These are phyloP conservation scores for Anguilla anguilla DNA, from an alignment of 2,797 vertebrate species.

Conservation along the genomic window DNA sequence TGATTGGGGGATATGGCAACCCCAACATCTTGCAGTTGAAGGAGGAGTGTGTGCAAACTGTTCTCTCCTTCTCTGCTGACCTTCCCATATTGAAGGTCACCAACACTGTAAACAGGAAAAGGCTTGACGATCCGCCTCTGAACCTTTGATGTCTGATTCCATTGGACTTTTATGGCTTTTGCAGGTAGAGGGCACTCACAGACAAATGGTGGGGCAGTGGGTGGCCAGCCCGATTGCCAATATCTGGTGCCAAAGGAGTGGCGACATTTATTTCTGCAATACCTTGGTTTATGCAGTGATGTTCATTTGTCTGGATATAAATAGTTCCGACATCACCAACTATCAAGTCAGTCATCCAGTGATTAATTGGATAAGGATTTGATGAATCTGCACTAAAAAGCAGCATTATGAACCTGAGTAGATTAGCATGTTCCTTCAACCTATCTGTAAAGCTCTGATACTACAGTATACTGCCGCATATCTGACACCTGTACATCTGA, in stretches of 20 bases:
- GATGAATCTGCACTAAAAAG: neutral
- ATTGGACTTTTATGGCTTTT: slow-evolving; percentile 49
- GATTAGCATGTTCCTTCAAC: neutral
- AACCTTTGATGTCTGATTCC: slow-evolving; percentile 50
- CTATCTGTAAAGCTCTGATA: neutral
- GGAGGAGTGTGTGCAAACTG: slow-evolving; percentile 72
- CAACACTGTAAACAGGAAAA: slow-evolving; percentile 11
- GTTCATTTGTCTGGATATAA: slow-evolving; percentile 46
- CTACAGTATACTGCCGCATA: neutral
- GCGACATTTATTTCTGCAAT: slow-evolving; percentile 44
- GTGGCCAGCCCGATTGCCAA: slow-evolving; percentile 41
- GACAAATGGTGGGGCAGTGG: slow-evolving; percentile 46
- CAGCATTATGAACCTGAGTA: neutral
- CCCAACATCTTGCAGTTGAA: slow-evolving; percentile 72
- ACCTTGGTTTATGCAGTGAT: slow-evolving; percentile 53
- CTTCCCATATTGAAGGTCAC: slow-evolving; percentile 63
- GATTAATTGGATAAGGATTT: neutral
- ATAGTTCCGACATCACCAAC: slow-evolving; percentile 60
- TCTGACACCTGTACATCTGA: neutral
- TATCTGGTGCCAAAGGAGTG: slow-evolving; percentile 41
- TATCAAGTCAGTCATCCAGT: slow-evolving; percentile 52
- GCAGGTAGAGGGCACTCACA: slow-evolving; percentile 38
- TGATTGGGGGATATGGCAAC: slow-evolving; percentile 75
- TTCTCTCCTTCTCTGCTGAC: slow-evolving; percentile 68
- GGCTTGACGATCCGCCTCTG: slow-evolving; percentile 31